Conservation (phyloP, 2,797 vertebrate species). For the Alauda arvensis region DNA sequence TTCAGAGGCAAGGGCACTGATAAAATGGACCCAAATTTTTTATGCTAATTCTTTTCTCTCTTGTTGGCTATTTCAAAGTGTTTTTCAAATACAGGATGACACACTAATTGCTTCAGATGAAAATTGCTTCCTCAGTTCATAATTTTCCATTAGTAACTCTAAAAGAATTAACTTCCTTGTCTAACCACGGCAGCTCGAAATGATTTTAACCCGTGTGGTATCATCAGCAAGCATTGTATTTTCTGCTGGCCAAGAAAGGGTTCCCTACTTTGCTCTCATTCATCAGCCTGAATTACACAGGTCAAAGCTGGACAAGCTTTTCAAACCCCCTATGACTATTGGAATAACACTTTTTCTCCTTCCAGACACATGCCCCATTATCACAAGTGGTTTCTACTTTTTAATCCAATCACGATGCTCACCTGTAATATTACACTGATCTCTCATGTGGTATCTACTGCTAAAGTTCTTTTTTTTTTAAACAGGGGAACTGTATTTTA, state of each 20-base stretch:
- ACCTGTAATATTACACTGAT: not conserved
- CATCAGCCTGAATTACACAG: not conserved
- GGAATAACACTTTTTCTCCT: not conserved
- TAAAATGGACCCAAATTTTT: not conserved
- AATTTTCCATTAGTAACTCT: not conserved
- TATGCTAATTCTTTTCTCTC: not conserved
- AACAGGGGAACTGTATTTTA: not conserved
- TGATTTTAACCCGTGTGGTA: conserved; percentile 1
- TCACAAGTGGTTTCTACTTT: not conserved
- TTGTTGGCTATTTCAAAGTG: conserved; percentile 3
- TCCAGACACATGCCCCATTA: not conserved
- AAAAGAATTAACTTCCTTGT: not conserved
- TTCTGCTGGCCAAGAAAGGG: not conserved
- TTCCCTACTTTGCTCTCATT: not conserved
- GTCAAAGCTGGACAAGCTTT: not conserved
- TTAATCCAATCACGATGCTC: accelerated
- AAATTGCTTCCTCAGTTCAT: conserved; percentile 4
- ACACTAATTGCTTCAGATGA: conserved; percentile 15
- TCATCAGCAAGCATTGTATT: not conserved
- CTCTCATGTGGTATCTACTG: not conserved
- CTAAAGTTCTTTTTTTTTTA: not conserved
- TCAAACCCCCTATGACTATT: not conserved
- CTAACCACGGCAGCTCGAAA: not conserved
- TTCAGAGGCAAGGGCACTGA: not conserved
- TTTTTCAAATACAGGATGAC: conserved; percentile 10